Percentiles rank a stretch among this genome's conserved stretches.
These are phyloP conservation scores for Mola mola DNA, from an alignment of 2,113 vertebrate species.

Conservation along the genomic window DNA sequence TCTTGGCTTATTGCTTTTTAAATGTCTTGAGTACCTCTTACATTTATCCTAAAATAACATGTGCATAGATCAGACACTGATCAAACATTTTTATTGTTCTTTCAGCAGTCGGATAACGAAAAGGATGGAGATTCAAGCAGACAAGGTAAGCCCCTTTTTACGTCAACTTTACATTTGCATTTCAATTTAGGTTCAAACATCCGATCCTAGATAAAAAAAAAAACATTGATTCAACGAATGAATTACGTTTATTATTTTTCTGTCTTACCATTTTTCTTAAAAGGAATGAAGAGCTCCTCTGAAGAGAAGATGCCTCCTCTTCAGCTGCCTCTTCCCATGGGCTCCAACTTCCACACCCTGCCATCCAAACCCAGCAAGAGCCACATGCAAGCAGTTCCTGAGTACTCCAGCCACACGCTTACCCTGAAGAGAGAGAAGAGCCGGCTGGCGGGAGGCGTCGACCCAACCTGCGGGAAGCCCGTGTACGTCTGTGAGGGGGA, in stretches of 20 bases:
- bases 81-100: constrained; percentile 56
- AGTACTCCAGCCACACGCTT: constrained; percentile 94
- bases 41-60: constrained; percentile 53
- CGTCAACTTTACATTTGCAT: constrained; percentile 46
- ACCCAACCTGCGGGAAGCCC: constrained; percentile 85
- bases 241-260: not conserved
- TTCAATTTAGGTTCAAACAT: constrained; percentile 42
- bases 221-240: constrained; percentile 17
- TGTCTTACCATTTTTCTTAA: constrained; percentile 23
- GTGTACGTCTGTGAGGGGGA: constrained; percentile 94
- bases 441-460: constrained; percentile 65
- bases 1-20: constrained; percentile 67
- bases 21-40: constrained; percentile 71
- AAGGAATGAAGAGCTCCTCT: constrained; percentile 90
- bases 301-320: constrained; percentile 89
- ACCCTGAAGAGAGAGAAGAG: constrained; percentile 95
- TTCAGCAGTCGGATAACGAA: constrained; percentile 93
- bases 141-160: constrained; percentile 87
- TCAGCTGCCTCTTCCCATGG: constrained; percentile 89
- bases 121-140: constrained; percentile 97
- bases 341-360: constrained; percentile 94
- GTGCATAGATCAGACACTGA: constrained; percentile 65
- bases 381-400: constrained; percentile 90
- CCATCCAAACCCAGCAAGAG: constrained; percentile 92
- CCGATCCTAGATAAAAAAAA: constrained; percentile 1